These are phyloP conservation scores for Temnothorax longispinosus DNA, from an alignment of 1,140 invertebrate genomes.

Conservation along the genomic window DNA sequence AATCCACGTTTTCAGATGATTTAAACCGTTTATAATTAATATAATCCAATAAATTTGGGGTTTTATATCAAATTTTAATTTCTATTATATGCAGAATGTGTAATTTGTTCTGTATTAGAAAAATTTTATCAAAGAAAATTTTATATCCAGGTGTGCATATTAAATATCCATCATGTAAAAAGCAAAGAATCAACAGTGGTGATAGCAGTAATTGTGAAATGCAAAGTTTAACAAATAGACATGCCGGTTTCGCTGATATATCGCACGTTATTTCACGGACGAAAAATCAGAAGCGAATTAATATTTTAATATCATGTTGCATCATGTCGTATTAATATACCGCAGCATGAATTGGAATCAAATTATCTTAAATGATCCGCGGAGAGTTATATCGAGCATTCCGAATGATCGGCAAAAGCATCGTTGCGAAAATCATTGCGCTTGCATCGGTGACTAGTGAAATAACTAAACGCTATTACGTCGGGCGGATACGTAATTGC, in stretches of 20 bases:
- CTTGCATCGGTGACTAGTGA: slow-evolving; percentile 19
- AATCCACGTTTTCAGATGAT: background rate
- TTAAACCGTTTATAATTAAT: background rate
- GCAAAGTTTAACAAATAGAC: background rate
- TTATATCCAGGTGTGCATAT: background rate
- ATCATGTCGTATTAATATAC: slow-evolving; percentile 22
- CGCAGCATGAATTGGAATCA: slow-evolving; percentile 1
- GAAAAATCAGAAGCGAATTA: slow-evolving; percentile 38
- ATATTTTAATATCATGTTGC: slow-evolving; percentile 34
- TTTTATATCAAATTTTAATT: background rate
- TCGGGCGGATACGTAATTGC: slow-evolving; percentile 58
- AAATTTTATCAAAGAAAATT: background rate
- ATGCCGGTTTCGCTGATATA: background rate
- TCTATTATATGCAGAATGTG: background rate
- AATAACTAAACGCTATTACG: slow-evolving; percentile 62
- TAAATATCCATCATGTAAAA: slow-evolving; percentile 1
- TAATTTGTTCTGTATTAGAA: background rate
- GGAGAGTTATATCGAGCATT: slow-evolving; percentile 13
- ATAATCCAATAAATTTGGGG: background rate
- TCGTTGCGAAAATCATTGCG: slow-evolving; percentile 40
- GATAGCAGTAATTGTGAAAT: slow-evolving; percentile 23
- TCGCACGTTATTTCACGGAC: background rate
- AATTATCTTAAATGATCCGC: slow-evolving; percentile 34
- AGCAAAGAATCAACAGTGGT: background rate
- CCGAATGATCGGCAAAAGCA: slow-evolving; percentile 10